These are phyloP conservation scores for Peromyscus leucopus DNA, from an alignment of 2,113 vertebrate species.

Conservation along the genomic window DNA sequence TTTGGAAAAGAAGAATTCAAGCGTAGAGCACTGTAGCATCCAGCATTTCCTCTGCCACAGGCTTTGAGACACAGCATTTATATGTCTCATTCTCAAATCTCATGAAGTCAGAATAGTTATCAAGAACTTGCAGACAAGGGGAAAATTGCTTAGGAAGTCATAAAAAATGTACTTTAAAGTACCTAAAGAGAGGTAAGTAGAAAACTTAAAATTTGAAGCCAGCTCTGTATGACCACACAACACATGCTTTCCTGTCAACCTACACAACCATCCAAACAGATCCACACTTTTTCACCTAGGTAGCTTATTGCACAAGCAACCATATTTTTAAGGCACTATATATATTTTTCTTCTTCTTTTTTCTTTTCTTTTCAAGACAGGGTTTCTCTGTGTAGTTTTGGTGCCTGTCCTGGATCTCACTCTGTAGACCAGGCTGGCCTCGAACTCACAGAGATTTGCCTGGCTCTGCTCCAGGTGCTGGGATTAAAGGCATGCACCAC, in stretches of 20 bases:
- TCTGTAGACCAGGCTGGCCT: no score
- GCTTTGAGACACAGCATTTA: background rate
- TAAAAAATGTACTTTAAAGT: background rate
- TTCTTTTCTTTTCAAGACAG: no score
- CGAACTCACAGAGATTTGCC: no score
- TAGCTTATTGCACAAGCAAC: background rate
- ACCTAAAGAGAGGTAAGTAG: background rate
- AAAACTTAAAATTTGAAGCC: constrained; percentile 26
- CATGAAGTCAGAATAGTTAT: background rate
- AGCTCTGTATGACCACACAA: background rate
- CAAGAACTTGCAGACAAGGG: constrained; percentile 31
- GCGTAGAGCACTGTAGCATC: background rate
- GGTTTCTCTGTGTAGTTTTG: no score
- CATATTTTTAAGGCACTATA: background rate
- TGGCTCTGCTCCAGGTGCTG: no score
- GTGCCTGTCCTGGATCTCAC: no score
- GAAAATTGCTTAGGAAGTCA: constrained; percentile 8
- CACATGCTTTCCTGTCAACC: background rate
- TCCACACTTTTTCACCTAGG: background rate
- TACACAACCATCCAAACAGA: background rate
- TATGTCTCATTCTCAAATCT: constrained; percentile 25
- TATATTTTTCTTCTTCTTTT: background rate
- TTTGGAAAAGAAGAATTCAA: background rate
- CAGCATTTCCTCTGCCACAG: background rate
- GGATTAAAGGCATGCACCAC: no score